Evolutionary conservation across 2,113 vertebrate genomes (phyloP), one percentile per base, ranked within the genome.

Genomic region (Fregetta grallaria): DNA sequence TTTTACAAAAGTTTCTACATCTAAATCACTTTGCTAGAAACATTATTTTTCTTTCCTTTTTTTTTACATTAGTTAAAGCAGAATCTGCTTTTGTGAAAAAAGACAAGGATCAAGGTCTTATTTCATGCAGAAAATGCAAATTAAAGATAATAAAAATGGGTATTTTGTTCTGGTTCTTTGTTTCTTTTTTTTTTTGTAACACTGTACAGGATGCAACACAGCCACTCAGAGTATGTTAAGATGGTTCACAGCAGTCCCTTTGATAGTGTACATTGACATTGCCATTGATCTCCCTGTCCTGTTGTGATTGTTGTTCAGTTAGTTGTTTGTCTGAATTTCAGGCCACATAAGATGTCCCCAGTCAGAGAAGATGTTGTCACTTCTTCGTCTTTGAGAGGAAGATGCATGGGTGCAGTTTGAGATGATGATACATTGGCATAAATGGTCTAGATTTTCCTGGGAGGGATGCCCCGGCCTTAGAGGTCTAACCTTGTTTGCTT

Each of bases 41-140:
- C 92, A 97, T 90, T 93, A 74, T 96, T 96, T 98, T 97, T 90
- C 70, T 80, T 87, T 78, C 77, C n/a, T 81, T 95, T 94, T 94
- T 86, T 87, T 94, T 95, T 87, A 97, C 93, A 97, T 96, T 63
- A 76, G 86, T 92, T 90, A 93, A 96, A 97, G 92, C 98, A 97
- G 96, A 93, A 94, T 85, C 90, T 93, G 96, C 93, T 97, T 96
- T 87, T 70, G 75, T 96, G 96, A 96, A 94, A 96, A 88, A 96
- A 97, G 96, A 95, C 94, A 86, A 91, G 90, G 86, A 94, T 94
- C 94, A 95, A 97, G 96, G 93, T 97, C 94, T 96, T 92, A 94
- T 96, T 97, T 96, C 97, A 98, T 97, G 96, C 95, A 96, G 94
- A 97, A 96, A 97, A 95, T 96, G 92, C 96, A 96, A 96, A 96